Base-by-base conservation (phyloP, 1,140 invertebrate genomes). In the Colletes latitarsis region DNA sequence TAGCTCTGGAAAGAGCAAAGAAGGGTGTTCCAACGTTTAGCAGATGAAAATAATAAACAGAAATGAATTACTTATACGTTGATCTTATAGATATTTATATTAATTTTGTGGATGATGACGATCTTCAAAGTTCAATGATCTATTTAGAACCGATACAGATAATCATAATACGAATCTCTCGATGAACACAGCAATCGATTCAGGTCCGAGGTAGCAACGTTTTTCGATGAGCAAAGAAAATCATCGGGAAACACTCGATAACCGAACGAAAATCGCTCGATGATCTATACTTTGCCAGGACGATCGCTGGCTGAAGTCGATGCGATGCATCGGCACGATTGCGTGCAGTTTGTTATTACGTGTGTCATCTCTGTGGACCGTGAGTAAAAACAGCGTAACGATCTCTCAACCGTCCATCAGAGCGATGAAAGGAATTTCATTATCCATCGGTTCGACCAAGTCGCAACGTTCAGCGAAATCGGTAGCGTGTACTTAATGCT, bases 311-410 rank as follows among this genome's bases (percentile, higher is more conserved):
- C 46, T 12, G 17, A 58, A 15, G 46, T 52, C 55, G 15, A 10
- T 53, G 58, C 76, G 57, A 43, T 82, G 43, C 53, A 53, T 84
- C 84, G 70, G 19, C 70, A 60, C 74, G 67, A 77, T 88, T 82
- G 85, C 87, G 85, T 86, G 88, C 89, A 84, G 88, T 89, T 90
- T 88, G 85, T 90, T 89, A 91, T 89, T 89, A 88, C 82, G 78
- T 66, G 71, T 82, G 77, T 87, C 81, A 79, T 84, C 78, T 75
- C 74, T 70, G 67, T 75, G 69, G 17, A 69, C 49, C 30, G 57
- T 1, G 41, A 46, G 70, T 52, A 82, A 86, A 82, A 88, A 84
- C 77, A 77, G 82, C 49, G 77, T 80, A 77, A 82, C 74, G 84
- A 82, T 84, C 83, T 83, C 71, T 84, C 74, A 81, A 74, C 78